Conservation (phyloP, 2,113 vertebrate species). For the Danio rerio region DNA sequence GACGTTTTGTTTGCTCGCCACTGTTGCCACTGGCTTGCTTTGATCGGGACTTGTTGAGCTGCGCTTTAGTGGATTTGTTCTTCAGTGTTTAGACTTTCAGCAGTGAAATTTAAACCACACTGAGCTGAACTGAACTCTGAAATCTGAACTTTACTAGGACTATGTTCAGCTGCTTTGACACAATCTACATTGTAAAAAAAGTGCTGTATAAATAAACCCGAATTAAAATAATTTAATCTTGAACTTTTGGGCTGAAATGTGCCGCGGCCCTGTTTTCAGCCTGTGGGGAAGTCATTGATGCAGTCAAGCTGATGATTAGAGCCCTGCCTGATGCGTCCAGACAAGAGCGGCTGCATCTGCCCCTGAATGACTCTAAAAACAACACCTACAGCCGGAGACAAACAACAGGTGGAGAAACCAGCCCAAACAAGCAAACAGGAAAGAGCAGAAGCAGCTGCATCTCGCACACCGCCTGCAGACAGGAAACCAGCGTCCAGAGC, state of each 20-base stretch:
- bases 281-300: background rate
- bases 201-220: too few species aligned
- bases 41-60: too few species aligned
- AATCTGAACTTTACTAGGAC: too few species aligned
- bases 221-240: too few species aligned
- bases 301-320: conserved; percentile 2
- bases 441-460: conserved; percentile 53
- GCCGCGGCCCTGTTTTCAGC: background rate
- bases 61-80: too few species aligned
- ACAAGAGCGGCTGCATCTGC: conserved; percentile 38
- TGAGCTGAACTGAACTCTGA: too few species aligned
- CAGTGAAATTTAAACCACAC: too few species aligned
- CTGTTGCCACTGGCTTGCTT: too few species aligned
- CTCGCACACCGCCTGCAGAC: conserved; percentile 40
- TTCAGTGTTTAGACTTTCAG: too few species aligned
- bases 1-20: too few species aligned
- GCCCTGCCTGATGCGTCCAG: conserved; percentile 16
- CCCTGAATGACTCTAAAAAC: conserved; percentile 24
- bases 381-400: conserved; percentile 47
- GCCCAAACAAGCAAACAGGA: conserved; percentile 62
- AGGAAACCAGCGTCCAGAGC: conserved; percentile 51
- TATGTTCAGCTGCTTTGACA: too few species aligned
- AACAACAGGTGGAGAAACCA: conserved; percentile 59
- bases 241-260: background rate
- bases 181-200: too few species aligned